phyloP scores from a whole-genome alignment of 2,113 vertebrate genomes.

The Gymnarchus niloticus region DNA sequence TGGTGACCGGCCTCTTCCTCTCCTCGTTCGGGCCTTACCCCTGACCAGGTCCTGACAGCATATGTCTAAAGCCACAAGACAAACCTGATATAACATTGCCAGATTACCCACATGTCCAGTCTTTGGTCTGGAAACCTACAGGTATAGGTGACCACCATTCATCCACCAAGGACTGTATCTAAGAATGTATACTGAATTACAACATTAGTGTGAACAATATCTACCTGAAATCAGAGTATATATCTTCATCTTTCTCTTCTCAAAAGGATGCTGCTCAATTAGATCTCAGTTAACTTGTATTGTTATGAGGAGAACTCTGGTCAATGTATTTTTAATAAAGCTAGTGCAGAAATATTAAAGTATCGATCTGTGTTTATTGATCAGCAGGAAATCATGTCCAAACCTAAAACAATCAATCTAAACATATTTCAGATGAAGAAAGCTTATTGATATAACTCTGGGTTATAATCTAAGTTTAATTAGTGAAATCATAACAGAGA shows the following conservation, averaged over 20 bases:
- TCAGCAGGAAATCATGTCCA: constrained; percentile 81
- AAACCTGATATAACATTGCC: neutral
- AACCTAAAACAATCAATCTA: constrained; percentile 92
- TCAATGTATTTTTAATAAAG: constrained; percentile 9
- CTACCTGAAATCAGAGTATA: neutral
- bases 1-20: too few species aligned
- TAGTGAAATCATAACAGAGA: constrained; percentile 42
- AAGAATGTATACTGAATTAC: neutral
- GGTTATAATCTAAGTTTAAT: constrained; percentile 56
- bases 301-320: neutral
- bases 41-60: too few species aligned
- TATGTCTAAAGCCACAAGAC: neutral
- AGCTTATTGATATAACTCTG: constrained; percentile 55
- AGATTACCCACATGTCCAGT: neutral
- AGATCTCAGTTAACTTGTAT: neutral
- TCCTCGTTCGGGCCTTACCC: too few species aligned
- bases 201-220: neutral
- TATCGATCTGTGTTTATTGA: constrained; percentile 83
- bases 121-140: neutral
- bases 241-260: neutral
- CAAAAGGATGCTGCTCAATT: neutral
- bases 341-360: neutral
- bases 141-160: neutral
- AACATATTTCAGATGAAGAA: constrained; percentile 86
- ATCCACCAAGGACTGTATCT: neutral